Percentiles rank a stretch among this genome's conserved stretches.
phyloP scores from a whole-genome alignment of 2,888 invertebrate genomes.

The Trachelus tabidus region DNA sequence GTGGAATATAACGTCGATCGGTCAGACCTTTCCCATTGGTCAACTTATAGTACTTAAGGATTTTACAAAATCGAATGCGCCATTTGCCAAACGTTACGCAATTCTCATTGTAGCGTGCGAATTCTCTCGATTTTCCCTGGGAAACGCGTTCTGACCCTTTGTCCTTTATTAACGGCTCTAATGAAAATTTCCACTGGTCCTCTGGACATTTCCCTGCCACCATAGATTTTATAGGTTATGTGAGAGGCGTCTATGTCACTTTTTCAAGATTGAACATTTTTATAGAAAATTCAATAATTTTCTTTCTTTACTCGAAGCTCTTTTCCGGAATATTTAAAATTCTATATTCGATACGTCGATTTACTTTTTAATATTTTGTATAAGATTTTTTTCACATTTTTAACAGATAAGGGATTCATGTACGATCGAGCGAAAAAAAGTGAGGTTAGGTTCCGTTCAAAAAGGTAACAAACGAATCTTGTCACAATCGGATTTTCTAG shows the following conservation, averaged over 20 bases:
- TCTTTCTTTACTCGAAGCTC: neutral
- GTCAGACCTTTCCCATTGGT: neutral
- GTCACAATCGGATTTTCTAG: constrained; percentile 47
- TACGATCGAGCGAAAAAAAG: neutral
- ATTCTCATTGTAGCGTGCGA: neutral
- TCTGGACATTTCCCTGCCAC: neutral
- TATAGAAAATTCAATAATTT: neutral
- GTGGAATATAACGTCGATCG: neutral
- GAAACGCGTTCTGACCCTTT: neutral
- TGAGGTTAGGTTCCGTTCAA: neutral
- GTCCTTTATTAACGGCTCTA: neutral
- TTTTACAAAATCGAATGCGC: neutral
- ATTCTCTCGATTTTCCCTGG: neutral
- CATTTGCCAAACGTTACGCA: neutral
- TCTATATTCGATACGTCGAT: neutral
- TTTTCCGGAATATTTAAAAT: neutral
- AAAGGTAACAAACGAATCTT: constrained; percentile 8
- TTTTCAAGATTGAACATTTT: neutral
- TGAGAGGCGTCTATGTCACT: neutral
- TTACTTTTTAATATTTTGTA: too few relatives aligned
- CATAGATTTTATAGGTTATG: neutral
- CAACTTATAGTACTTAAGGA: neutral
- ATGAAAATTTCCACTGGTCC: neutral
- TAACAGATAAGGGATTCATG: neutral
- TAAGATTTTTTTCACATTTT: neutral